phyloP scores from a whole-genome alignment of 2,888 invertebrate species.

The Stenotaenia linearis region DNA sequence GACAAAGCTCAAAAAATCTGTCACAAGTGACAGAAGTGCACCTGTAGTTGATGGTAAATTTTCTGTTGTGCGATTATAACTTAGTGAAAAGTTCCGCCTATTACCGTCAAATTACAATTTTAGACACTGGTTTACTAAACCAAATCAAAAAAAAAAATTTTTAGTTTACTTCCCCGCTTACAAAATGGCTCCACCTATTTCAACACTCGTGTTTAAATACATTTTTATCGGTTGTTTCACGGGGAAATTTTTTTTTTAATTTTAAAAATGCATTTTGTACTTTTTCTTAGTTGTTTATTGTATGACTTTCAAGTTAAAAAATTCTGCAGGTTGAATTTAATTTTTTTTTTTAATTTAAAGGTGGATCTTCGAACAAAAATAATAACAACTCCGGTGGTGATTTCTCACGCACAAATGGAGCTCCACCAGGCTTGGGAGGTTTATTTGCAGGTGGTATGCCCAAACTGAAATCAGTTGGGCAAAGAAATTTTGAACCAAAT shows the following conservation, averaged over 20 bases:
- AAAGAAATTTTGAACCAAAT: constrained; percentile 43
- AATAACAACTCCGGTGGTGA: constrained; percentile 45
- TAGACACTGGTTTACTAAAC: not conserved
- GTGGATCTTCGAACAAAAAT: not conserved
- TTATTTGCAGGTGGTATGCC: constrained; percentile 79
- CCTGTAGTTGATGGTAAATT: constrained; percentile 64
- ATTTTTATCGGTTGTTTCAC: not conserved
- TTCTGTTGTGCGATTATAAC: not conserved
- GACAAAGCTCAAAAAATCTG: constrained; percentile 71
- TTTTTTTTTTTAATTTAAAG: not conserved
- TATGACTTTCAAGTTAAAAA: no score
- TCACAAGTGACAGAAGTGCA: constrained; percentile 84
- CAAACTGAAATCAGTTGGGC: constrained; percentile 65
- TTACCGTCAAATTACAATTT: no score
- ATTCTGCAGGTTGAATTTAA: no score
- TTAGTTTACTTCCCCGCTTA: not conserved
- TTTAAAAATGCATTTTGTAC: not conserved
- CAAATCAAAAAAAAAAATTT: not conserved
- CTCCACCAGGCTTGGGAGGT: constrained; percentile 57
- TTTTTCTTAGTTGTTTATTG: no score
- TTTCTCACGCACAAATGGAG: constrained; percentile 41
- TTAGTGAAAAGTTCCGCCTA: not conserved
- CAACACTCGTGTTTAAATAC: not conserved
- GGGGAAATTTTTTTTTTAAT: not conserved
- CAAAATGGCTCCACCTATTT: not conserved